Percentiles rank a stretch among this genome's conserved stretches.
These are phyloP conservation scores for Morpho achilles DNA, from an alignment of 2,888 invertebrate species.

Conservation along the genomic window DNA sequence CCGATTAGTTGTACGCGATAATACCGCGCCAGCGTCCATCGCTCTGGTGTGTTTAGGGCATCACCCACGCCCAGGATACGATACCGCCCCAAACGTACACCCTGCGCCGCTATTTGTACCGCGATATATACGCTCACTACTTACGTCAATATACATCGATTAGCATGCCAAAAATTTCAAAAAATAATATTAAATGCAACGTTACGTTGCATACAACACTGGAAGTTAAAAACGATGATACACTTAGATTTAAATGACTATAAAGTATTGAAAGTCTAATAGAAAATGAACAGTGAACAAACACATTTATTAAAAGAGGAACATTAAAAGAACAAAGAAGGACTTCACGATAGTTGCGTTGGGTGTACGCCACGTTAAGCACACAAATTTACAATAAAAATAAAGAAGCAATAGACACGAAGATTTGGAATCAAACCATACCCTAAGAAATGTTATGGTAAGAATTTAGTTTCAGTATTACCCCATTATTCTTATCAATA, in stretches of 20 bases:
- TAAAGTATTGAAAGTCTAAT: conserved; percentile 2
- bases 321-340: conserved; percentile 9
- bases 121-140: not conserved
- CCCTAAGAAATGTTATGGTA: no score
- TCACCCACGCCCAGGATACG: conserved; percentile 4
- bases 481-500: not conserved
- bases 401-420: conserved; percentile 34
- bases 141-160: conserved; percentile 8
- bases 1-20: not conserved
- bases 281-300: conserved; percentile 1
- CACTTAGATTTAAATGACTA: no score
- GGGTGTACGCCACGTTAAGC: conserved; percentile 38
- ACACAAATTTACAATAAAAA: conserved; percentile 38
- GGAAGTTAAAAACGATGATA: not conserved
- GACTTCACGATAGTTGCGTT: conserved; percentile 29
- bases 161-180: conserved; percentile 3
- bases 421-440: conserved; percentile 27
- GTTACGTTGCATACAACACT: not conserved
- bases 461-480: not conserved
- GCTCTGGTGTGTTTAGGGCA: conserved; percentile 1
- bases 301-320: conserved; percentile 6
- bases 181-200: not conserved
- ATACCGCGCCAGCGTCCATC: not conserved
- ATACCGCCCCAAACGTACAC: conserved; percentile 22
- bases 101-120: conserved; percentile 16